These are phyloP conservation scores for Dynastes maya DNA, from an alignment of 2,888 invertebrate genomes.

Conservation along the genomic window DNA sequence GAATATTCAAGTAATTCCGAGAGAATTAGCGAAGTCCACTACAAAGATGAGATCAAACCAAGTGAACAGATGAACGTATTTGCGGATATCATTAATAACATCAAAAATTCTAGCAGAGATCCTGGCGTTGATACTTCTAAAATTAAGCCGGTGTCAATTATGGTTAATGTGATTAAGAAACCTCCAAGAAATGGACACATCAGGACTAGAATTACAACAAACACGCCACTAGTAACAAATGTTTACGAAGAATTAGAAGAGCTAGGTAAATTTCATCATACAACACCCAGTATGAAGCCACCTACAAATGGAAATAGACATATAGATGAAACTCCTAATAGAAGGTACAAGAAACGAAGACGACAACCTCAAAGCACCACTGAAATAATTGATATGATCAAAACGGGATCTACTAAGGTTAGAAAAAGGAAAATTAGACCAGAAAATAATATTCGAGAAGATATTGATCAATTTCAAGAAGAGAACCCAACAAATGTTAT, in stretches of 20 bases:
- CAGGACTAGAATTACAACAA: background rate
- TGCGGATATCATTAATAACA: constrained; percentile 72
- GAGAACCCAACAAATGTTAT: background rate
- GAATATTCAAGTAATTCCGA: background rate
- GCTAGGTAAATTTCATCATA: background rate
- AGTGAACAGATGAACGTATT: constrained; percentile 70
- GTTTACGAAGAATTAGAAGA: background rate
- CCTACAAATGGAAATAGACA: background rate
- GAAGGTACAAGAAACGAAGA: background rate
- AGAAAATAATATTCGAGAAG: no score
- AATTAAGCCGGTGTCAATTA: constrained; percentile 20
- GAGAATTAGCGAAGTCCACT: constrained; percentile 65
- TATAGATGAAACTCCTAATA: background rate
- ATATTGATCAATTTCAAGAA: background rate
- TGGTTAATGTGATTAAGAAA: background rate
- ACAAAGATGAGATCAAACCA: constrained; percentile 68
- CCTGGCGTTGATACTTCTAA: constrained; percentile 8
- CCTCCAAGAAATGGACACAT: background rate
- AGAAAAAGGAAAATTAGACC: no score
- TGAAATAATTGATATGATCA: background rate
- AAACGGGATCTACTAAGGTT: no score
- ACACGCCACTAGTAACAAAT: background rate
- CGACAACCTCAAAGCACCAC: background rate
- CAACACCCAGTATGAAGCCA: background rate
- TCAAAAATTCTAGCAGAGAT: constrained; percentile 62